phyloP scores from a whole-genome alignment of 2,888 invertebrate species.

The Megamerina dolium region DNA sequence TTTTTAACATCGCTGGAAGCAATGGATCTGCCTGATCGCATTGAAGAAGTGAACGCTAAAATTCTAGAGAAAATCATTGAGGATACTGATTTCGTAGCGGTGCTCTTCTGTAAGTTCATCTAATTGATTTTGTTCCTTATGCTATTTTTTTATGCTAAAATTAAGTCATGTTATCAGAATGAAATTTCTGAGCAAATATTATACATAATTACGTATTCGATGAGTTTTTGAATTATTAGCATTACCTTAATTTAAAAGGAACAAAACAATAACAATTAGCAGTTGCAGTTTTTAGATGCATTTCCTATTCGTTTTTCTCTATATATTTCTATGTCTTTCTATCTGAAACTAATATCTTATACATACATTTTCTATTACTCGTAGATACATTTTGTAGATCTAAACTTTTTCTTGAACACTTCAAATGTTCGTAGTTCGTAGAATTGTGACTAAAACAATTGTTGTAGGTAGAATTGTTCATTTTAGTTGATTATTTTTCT shows the following conservation, averaged over 20 bases:
- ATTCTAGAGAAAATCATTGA: constrained; percentile 85
- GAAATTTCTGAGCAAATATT: neutral
- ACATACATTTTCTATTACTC: no score
- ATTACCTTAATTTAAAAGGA: constrained; percentile 24
- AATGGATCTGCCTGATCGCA: constrained; percentile 90
- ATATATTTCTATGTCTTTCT: no score
- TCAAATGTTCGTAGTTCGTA: no score
- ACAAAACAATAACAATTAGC: constrained; percentile 21
- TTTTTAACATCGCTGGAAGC: constrained; percentile 91
- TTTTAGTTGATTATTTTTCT: no score
- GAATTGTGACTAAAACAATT: constrained; percentile 26
- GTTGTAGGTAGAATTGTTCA: no score
- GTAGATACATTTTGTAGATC: no score
- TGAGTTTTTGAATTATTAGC: constrained; percentile 4
- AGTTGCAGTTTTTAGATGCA: constrained; percentile 48
- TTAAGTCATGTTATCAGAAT: no score
- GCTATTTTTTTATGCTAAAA: no score
- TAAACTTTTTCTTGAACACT: no score
- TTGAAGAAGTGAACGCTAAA: constrained; percentile 90
- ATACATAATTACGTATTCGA: constrained; percentile 14
- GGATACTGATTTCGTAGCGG: constrained; percentile 86
- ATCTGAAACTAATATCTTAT: no score
- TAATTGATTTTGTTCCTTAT: constrained; percentile 10
- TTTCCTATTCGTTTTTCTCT: no score
- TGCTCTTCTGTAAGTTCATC: constrained; percentile 83